Percentiles rank a stretch among this genome's conserved stretches.
Conservation (phyloP, 1,140 invertebrate genomes). For the Ridgeia piscesae region DNA sequence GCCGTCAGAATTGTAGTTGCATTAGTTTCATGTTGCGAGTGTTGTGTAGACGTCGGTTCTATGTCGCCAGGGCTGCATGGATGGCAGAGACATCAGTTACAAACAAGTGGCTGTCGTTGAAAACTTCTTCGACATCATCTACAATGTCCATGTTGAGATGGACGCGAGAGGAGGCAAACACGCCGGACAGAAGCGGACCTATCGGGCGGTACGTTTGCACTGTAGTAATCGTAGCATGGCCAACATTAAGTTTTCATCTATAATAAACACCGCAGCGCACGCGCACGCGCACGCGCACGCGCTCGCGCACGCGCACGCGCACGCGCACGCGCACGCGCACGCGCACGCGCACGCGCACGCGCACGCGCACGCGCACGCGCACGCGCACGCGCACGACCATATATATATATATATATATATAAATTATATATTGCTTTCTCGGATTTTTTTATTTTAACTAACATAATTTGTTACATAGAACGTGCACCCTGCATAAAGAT, state of each 20-base stretch:
- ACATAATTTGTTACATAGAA: too few relatives aligned
- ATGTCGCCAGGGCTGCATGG: neutral
- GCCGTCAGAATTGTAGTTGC: neutral
- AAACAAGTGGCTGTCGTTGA: conserved; percentile 90
- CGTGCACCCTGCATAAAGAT: too few relatives aligned
- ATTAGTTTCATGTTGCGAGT: neutral
- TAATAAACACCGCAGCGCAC: too few relatives aligned
- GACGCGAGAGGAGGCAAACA: conserved; percentile 83
- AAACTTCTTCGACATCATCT: conserved; percentile 96
- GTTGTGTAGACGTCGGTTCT: neutral
- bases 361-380: neutral
- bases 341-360: neutral
- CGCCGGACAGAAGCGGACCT: conserved; percentile 92
- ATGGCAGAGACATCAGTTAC: neutral
- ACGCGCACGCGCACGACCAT: neutral
- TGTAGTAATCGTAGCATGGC: too few relatives aligned
- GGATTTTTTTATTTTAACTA: too few relatives aligned
- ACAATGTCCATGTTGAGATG: conserved; percentile 89
- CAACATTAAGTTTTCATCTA: too few relatives aligned
- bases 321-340: too few relatives aligned
- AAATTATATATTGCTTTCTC: too few relatives aligned
- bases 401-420: neutral
- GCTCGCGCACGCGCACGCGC: too few relatives aligned
- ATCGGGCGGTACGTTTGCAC: conserved; percentile 80
- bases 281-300: neutral